These are phyloP conservation scores for Emys orbicularis DNA, from an alignment of 2,797 vertebrate species.

Conservation along the genomic window DNA sequence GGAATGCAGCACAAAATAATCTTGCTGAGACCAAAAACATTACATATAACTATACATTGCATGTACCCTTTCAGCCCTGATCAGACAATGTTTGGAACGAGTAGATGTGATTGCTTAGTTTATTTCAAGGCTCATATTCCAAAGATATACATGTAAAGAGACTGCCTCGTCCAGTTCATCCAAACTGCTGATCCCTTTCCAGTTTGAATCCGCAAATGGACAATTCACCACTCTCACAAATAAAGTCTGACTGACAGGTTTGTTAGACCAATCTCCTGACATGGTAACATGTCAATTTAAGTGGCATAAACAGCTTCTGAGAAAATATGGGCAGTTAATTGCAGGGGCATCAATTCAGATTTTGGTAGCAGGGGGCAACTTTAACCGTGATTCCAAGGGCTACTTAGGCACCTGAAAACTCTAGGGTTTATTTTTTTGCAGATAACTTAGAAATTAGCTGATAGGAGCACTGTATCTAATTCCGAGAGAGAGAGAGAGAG, in stretches of 20 bases:
- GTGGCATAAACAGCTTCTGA: background rate
- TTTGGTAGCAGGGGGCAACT: too few species aligned
- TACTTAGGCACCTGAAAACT: too few species aligned
- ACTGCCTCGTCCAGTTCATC: background rate
- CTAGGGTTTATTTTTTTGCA: too few species aligned
- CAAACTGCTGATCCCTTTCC: fast-evolving
- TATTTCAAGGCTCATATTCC: background rate
- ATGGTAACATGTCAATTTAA: background rate
- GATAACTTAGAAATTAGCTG: too few species aligned
- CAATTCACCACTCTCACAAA: background rate
- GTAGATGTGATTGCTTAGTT: background rate
- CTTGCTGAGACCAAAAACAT: background rate
- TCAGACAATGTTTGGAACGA: fast-evolving
- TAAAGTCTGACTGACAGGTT: background rate
- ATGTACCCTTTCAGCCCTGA: background rate
- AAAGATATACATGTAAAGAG: fast-evolving
- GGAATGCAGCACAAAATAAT: background rate
- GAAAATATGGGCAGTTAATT: background rate
- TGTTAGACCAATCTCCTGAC: background rate
- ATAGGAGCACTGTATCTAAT: too few species aligned
- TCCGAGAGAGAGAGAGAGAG: too few species aligned
- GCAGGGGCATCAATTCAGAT: too few species aligned
- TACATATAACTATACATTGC: fast-evolving
- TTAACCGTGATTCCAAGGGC: too few species aligned
- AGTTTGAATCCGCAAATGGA: fast-evolving